phyloP scores from a whole-genome alignment of 2,797 vertebrate species.

The Bovichtus diacanthus region DNA sequence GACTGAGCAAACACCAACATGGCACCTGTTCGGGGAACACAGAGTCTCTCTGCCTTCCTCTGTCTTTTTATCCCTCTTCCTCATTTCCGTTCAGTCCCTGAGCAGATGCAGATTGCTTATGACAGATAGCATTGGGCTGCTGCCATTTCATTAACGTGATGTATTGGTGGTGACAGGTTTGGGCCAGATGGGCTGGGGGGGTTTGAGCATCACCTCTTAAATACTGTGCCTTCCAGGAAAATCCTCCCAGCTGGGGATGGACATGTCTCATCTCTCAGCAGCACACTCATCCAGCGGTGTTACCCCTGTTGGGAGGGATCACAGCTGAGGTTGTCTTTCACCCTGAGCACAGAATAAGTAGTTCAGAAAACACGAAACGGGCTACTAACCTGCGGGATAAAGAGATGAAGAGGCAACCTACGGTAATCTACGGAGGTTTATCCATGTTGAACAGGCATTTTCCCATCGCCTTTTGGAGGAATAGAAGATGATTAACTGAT shows the following conservation, averaged over 20 bases:
- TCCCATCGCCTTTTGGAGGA: conserved; percentile 8
- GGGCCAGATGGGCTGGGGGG: conserved; percentile 43
- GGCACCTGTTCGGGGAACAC: conserved; percentile 32
- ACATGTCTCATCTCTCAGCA: conserved; percentile 31
- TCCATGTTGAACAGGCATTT: conserved; percentile 3
- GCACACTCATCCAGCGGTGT: conserved; percentile 2
- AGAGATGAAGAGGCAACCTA: conserved; percentile 12
- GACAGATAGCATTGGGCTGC: conserved; percentile 62
- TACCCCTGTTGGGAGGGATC: neutral
- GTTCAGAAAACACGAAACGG: neutral
- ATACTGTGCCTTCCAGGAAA: conserved; percentile 24
- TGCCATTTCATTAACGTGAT: conserved; percentile 78
- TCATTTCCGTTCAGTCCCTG: conserved; percentile 50
- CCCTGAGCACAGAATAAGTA: neutral
- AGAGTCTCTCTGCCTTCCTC: conserved; percentile 35
- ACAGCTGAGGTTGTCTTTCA: conserved; percentile 22
- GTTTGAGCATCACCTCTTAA: conserved; percentile 49
- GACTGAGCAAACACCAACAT: conserved; percentile 14
- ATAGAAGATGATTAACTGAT: conserved; percentile 14
- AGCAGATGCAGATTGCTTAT: conserved; percentile 73
- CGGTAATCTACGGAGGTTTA: conserved; percentile 24
- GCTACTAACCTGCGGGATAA: conserved; percentile 7
- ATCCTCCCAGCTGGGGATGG: conserved; percentile 18
- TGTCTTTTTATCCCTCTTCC: conserved; percentile 42
- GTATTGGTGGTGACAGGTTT: conserved; percentile 59